These are phyloP conservation scores for Pelmatolapia mariae DNA, from an alignment of 2,113 vertebrate species.

Conservation along the genomic window DNA sequence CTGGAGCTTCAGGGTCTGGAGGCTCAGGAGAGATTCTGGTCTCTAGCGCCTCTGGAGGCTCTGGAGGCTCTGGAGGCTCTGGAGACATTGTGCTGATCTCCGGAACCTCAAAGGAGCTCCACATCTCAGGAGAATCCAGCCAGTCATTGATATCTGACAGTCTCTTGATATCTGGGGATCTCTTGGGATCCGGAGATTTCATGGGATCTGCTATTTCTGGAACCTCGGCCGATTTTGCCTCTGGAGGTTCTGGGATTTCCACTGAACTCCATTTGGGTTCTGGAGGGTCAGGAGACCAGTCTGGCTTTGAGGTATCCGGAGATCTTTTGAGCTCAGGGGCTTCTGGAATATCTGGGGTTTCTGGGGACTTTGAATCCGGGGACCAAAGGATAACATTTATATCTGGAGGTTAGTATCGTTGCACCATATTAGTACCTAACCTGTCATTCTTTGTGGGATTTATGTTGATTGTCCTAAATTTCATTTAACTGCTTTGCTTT, in stretches of 20 bases:
- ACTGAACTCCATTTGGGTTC: conserved; percentile 35
- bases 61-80: conserved; percentile 48
- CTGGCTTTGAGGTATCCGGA: conserved; percentile 47
- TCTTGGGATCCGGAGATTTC: conserved; percentile 26
- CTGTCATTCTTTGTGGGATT: not conserved
- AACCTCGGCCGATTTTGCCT: conserved; percentile 16
- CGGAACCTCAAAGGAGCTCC: conserved; percentile 25
- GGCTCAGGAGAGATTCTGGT: conserved; percentile 49
- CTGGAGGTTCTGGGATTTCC: conserved; percentile 19
- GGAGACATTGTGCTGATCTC: conserved; percentile 6
- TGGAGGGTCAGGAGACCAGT: conserved; percentile 55
- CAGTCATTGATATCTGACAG: conserved; percentile 30
- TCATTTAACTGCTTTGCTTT: conserved; percentile 53
- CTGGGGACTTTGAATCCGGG: conserved; percentile 53
- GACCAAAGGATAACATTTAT: conserved; percentile 52
- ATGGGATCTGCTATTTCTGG: conserved; percentile 29
- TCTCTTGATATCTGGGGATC: conserved; percentile 28
- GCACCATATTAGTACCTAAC: not conserved
- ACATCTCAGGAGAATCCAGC: conserved; percentile 11
- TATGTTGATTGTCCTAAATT: conserved; percentile 18
- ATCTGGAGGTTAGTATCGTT: conserved; percentile 70
- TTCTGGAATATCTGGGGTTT: conserved; percentile 54
- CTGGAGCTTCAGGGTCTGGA: conserved; percentile 36
- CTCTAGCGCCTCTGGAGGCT: conserved; percentile 54
- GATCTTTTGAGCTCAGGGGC: conserved; percentile 43